Base-by-base conservation (phyloP, 2,113 vertebrate genomes). In the Elephas maximus region DNA sequence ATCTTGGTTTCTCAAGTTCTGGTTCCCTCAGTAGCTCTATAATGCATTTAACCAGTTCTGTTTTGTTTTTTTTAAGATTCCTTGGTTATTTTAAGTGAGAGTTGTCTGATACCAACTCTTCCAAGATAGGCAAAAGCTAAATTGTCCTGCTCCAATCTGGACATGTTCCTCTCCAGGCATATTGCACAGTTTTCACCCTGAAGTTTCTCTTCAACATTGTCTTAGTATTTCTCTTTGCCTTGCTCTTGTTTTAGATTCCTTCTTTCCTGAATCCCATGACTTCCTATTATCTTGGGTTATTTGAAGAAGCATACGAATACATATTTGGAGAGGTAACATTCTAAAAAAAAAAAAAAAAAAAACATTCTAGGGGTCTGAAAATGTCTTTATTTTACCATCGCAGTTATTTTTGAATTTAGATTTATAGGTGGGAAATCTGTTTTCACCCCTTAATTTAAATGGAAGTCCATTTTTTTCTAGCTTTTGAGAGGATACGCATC, bases 391-490 rank as follows among this genome's bases (percentile, higher is more conserved):
- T 92, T 88, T 83, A 77, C n/a, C 37, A 44, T 44, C n/a, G 74
- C 4, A 78, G 15, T 53, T 45, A 24, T 69, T 86, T 60, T n/a
- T 76, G 15, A 62, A 20, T 53, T 78, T 30, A 88, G 5, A 77
- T 63, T 82, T 87, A 71, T 71, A 53, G 51, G 41, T 21, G 6
- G 44, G 10, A 69, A 88, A 88, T 23, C 28, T 3, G 53, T 83
- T 91, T 76, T 82, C 53, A 57, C 62, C 37, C 57, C 44, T 81
- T 88, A 48, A 30, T 83, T 82, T 91, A 81, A 83, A 71, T 73
- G 4, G 1, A 26, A 26, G 48, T 81, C 76, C 15, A 30, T 62
- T 37, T 26, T 51, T 69, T 89, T 45, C 33, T 51, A 60, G 30
- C 12, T 76, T 87, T 87, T 77, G 20, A 95, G 41, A 37, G 21